Evolutionary conservation across 2,797 vertebrate genomes (phyloP).

Genomic region (Intellagama lesueurii): DNA sequence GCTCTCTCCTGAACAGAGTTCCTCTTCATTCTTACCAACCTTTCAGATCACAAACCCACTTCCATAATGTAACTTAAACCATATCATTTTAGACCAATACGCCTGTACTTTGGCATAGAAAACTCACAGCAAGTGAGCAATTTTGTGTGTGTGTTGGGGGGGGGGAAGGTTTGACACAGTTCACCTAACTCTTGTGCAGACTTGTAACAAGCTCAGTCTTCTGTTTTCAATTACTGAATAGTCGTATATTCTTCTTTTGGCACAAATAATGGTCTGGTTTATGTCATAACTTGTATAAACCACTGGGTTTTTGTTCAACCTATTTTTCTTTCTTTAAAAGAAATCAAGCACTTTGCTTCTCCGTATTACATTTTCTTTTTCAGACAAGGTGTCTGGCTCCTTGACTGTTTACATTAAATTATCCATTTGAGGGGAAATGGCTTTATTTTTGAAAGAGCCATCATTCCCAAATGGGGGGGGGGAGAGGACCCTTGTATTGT

Average conservation of each 20-base stretch:
- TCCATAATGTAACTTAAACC: background rate
- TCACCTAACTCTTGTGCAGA: conserved; percentile 28
- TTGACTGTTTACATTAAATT: conserved; percentile 56
- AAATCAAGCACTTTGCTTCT: conserved; percentile 45
- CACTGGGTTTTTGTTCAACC: conserved; percentile 55
- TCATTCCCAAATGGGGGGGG: conserved; percentile 10
- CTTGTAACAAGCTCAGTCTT: background rate
- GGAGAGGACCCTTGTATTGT: background rate
- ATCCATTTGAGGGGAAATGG: conserved; percentile 5
- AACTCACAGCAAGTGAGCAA: rapidly evolving
- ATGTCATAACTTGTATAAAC: conserved; percentile 65
- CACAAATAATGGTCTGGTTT: conserved; percentile 58
- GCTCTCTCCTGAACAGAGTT: background rate
- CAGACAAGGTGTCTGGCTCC: conserved; percentile 50
- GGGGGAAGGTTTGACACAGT: background rate
- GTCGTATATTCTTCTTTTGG: conserved; percentile 54
- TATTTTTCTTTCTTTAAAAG: conserved; percentile 59
- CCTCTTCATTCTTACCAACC: background rate
- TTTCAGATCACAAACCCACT: background rate
- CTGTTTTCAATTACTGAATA: conserved; percentile 53
- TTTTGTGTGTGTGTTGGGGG: background rate
- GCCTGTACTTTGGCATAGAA: conserved; percentile 10
- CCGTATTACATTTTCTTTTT: conserved; percentile 61
- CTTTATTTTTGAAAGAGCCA: conserved; percentile 17
- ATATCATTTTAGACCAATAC: background rate